These are phyloP conservation scores for Brachyopa scutellaris DNA, from an alignment of 2,888 invertebrate species.

Conservation along the genomic window DNA sequence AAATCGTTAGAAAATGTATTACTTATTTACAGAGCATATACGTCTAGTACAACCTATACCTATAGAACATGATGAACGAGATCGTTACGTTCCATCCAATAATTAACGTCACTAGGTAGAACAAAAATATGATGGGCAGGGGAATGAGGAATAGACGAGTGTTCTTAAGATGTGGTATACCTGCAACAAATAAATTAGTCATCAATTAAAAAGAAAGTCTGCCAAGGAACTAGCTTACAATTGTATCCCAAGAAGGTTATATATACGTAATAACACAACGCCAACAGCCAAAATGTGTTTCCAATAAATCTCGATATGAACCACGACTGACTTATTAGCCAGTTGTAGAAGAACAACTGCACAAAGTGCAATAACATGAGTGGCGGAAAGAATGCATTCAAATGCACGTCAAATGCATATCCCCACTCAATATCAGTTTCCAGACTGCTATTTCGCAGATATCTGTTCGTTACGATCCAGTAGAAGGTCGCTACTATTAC, in stretches of 20 bases:
- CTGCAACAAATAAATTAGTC: slow-evolving; percentile 81
- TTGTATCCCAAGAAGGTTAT: slow-evolving; percentile 98
- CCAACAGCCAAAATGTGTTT: slow-evolving; percentile 96
- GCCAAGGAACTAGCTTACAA: slow-evolving; percentile 89
- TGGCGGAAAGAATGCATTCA: slow-evolving; percentile 99
- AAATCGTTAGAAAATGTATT: slow-evolving; percentile 56
- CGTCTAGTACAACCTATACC: slow-evolving; percentile 87
- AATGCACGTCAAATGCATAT: slow-evolving; percentile 98
- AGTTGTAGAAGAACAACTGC: slow-evolving; percentile 93
- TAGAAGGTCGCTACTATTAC: slow-evolving; percentile 92
- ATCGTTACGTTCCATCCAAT: slow-evolving; percentile 93
- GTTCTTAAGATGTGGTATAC: slow-evolving; percentile 92
- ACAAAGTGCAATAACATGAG: slow-evolving; percentile 96
- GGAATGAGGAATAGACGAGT: slow-evolving; percentile 93
- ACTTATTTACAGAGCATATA: slow-evolving; percentile 49
- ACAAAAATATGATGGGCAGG: slow-evolving; percentile 88
- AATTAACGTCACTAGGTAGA: slow-evolving; percentile 90
- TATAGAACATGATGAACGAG: slow-evolving; percentile 92
- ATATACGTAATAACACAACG: slow-evolving; percentile 95
- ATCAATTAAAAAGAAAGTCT: too few species aligned
- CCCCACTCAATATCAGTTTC: slow-evolving; percentile 94
- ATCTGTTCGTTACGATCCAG: slow-evolving; percentile 87
- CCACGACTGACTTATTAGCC: slow-evolving; percentile 89
- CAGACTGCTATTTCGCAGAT: slow-evolving; percentile 78
- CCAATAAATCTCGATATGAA: slow-evolving; percentile 93